phyloP scores from a whole-genome alignment of 2,888 invertebrate genomes.

The Lamellibrachia columna region DNA sequence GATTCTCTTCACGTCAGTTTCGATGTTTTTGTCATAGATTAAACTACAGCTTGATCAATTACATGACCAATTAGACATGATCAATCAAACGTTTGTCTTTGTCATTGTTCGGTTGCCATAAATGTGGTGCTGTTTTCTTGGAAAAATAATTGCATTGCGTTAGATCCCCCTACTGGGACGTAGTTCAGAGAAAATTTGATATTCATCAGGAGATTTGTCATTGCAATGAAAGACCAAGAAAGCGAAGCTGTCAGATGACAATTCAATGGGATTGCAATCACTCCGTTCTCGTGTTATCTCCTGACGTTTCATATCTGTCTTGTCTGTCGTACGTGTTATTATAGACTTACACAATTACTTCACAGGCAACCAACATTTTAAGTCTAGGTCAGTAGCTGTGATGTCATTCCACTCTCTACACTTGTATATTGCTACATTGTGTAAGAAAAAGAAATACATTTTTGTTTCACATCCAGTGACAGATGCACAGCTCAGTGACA shows the following conservation, averaged over 20 bases:
- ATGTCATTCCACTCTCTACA: neutral
- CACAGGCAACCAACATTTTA: neutral
- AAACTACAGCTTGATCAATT: neutral
- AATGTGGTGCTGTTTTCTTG: neutral
- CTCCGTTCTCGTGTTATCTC: neutral
- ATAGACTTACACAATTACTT: neutral
- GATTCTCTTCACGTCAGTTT: neutral
- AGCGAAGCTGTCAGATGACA: neutral
- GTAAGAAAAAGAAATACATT: too few species aligned
- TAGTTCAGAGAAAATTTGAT: neutral
- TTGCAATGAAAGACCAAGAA: neutral
- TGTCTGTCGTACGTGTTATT: neutral
- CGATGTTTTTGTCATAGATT: neutral
- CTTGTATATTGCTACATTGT: neutral
- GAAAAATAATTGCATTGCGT: neutral
- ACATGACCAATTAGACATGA: neutral
- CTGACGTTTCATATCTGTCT: neutral
- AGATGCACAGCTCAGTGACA: too few species aligned
- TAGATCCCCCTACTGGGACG: neutral
- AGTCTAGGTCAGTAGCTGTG: neutral
- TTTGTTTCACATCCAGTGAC: too few species aligned
- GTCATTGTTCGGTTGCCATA: neutral
- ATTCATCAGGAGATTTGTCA: conserved; percentile 1
- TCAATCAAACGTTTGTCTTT: neutral
- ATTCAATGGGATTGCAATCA: neutral